These are phyloP conservation scores for Heliconius hortense DNA, from an alignment of 2,888 invertebrate species.

Conservation along the genomic window DNA sequence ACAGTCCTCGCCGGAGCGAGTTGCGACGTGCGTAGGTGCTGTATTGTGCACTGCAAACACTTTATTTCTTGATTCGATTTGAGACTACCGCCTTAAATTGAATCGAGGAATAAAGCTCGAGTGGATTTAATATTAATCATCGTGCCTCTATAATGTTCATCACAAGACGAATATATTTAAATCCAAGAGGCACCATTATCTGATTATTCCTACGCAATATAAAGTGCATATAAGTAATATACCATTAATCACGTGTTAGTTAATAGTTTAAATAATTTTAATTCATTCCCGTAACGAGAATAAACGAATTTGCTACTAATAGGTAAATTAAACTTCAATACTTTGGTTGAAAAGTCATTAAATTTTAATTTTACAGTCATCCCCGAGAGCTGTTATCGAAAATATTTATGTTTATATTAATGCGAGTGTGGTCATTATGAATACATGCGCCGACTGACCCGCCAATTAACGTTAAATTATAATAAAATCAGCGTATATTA, in stretches of 20 bases:
- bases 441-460: slow-evolving; percentile 43
- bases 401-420: slow-evolving; percentile 44
- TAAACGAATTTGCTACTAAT: slow-evolving; percentile 6
- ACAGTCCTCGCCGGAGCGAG: slow-evolving; percentile 59
- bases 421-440: slow-evolving; percentile 46
- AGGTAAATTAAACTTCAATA: slow-evolving; percentile 19
- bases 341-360: slow-evolving; percentile 34
- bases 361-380: slow-evolving; percentile 38
- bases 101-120: slow-evolving; percentile 55
- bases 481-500: slow-evolving; percentile 44
- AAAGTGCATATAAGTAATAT: neutral
- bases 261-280: slow-evolving; percentile 15
- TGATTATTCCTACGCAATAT: slow-evolving; percentile 44
- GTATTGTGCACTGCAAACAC: slow-evolving; percentile 62
- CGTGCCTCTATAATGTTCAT: slow-evolving; percentile 52
- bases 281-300: neutral
- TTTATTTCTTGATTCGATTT: slow-evolving; percentile 69
- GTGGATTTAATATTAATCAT: slow-evolving; percentile 67
- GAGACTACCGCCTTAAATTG: slow-evolving; percentile 48
- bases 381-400: slow-evolving; percentile 34
- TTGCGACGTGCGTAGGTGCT: slow-evolving; percentile 63
- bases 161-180: slow-evolving; percentile 46
- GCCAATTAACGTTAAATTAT: slow-evolving; percentile 49
- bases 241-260: slow-evolving; percentile 29
- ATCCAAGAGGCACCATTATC: slow-evolving; percentile 41